phyloP scores from a whole-genome alignment of 2,113 vertebrate species.

The Capra hircus region DNA sequence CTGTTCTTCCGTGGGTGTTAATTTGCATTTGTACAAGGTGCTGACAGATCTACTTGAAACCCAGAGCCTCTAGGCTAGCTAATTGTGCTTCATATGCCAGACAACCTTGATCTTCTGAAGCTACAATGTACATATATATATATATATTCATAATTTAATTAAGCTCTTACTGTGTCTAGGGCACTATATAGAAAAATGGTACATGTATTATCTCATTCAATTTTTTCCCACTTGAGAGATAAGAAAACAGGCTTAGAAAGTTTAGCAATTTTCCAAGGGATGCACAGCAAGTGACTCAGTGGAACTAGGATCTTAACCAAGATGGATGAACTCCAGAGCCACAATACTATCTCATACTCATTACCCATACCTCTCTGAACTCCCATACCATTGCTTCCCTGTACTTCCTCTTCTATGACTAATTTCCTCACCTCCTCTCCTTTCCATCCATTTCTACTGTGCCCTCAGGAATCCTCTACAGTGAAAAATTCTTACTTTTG shows the following conservation, averaged over 20 bases:
- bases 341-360: neutral
- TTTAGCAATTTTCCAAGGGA: neutral
- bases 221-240: neutral
- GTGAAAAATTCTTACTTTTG: neutral
- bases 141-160: neutral
- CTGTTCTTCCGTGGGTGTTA: neutral
- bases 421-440: neutral
- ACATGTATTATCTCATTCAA: neutral
- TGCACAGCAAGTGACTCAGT: neutral
- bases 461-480: neutral
- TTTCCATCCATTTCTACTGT: neutral
- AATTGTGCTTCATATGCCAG: neutral
- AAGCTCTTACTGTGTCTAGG: neutral
- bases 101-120: neutral
- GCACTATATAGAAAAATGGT: neutral
- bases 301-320: neutral
- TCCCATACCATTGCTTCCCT: neutral
- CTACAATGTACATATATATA: neutral
- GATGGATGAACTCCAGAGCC: neutral
- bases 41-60: neutral
- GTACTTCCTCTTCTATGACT: neutral
- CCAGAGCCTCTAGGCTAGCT: neutral
- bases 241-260: neutral
- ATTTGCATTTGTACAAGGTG: neutral
- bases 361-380: neutral